Conservation (phyloP, 1,140 invertebrate genomes). For the Anastrepha ludens region DNA sequence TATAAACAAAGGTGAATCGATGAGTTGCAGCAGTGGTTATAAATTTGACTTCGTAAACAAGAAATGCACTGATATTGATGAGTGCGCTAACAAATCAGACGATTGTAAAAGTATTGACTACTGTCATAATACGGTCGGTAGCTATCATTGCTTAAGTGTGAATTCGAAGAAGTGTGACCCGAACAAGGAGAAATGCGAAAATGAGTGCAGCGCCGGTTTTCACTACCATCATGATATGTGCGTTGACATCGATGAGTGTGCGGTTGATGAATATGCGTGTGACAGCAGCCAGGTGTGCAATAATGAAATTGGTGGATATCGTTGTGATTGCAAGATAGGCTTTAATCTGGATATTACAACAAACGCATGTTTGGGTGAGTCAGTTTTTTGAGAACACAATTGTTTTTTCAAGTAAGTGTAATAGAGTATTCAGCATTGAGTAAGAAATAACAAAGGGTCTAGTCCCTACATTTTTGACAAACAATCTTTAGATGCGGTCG, state of each 20-base stretch:
- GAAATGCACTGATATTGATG: conserved; percentile 79
- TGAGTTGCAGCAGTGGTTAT: conserved; percentile 57
- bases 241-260: conserved; percentile 86
- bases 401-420: background rate
- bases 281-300: conserved; percentile 82
- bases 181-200: conserved; percentile 63
- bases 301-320: conserved; percentile 87
- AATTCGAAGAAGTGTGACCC: conserved; percentile 60
- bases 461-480: too few species aligned
- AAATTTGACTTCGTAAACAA: conserved; percentile 56
- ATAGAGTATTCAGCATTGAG: too few species aligned
- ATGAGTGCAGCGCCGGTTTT: conserved; percentile 63
- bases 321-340: conserved; percentile 85
- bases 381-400: background rate
- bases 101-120: conserved; percentile 75
- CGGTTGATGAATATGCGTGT: conserved; percentile 78
- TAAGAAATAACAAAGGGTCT: too few species aligned
- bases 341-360: conserved; percentile 81
- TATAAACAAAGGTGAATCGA: background rate
- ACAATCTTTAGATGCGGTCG: too few species aligned
- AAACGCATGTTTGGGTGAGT: conserved; percentile 82
- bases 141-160: conserved; percentile 65
- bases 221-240: conserved; percentile 65
- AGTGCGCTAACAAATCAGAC: conserved; percentile 80
- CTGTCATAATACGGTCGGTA: conserved; percentile 67